A percentile compares a stretch with the other conserved stretches of the same genome.
Evolutionary conservation across 2,113 vertebrate genomes (phyloP).

Genomic region (Rhodinocichla rosea): DNA sequence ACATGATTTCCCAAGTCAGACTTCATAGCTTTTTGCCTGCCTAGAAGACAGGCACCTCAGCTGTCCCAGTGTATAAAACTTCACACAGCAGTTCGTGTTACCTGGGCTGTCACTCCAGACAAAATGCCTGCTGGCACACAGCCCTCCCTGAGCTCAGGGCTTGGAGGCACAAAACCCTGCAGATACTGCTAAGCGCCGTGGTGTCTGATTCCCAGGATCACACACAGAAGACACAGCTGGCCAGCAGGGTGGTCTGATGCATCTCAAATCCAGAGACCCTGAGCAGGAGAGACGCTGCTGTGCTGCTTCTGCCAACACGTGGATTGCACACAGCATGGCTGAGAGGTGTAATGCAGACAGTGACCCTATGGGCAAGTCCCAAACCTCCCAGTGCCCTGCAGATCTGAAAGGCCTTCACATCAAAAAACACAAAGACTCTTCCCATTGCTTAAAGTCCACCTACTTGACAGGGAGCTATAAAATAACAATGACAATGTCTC

Average conservation of each 20-base stretch:
- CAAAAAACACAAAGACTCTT: background rate
- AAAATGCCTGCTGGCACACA: background rate
- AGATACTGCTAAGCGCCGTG: background rate
- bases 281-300: background rate
- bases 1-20: background rate
- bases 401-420: background rate
- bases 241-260: background rate
- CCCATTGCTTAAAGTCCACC: background rate
- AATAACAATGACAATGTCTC: background rate
- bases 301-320: background rate
- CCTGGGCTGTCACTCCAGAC: background rate
- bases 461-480: background rate
- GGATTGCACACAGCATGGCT: background rate
- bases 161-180: background rate
- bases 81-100: background rate
- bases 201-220: background rate
- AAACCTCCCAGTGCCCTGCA: background rate
- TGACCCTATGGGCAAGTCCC: rapidly evolving
- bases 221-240: background rate
- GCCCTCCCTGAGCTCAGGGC: background rate
- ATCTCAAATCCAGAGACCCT: background rate
- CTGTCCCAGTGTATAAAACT: background rate
- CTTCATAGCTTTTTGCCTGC: background rate
- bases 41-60: background rate
- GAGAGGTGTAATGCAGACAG: background rate